Conservation (phyloP, 2,888 invertebrate genomes). For the Parnassius apollo region DNA sequence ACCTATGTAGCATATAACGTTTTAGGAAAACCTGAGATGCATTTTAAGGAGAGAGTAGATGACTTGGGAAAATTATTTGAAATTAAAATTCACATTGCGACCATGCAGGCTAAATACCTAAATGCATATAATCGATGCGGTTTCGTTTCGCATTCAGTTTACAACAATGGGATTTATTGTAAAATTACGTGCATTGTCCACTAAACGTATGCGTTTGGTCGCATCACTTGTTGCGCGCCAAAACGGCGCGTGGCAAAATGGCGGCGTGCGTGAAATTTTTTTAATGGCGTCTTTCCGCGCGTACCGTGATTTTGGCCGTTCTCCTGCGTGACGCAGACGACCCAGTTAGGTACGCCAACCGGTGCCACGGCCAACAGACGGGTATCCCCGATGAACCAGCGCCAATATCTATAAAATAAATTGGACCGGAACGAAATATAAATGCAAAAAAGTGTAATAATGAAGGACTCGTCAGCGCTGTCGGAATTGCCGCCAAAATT, state of each 20-base stretch:
- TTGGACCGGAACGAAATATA: conserved; percentile 66
- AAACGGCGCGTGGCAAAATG: conserved; percentile 69
- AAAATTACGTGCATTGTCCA: conserved; percentile 68
- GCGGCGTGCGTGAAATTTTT: conserved; percentile 54
- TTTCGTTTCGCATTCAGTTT: conserved; percentile 66
- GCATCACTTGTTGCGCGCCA: conserved; percentile 48
- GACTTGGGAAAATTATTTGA: conserved; percentile 43
- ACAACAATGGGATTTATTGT: conserved; percentile 75
- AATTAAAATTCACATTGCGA: conserved; percentile 61
- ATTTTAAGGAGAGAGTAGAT: conserved; percentile 22
- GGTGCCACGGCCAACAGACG: conserved; percentile 78
- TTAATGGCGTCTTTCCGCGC: conserved; percentile 71
- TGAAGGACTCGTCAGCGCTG: conserved; percentile 68
- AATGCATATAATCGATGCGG: conserved; percentile 67
- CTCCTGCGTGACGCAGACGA: conserved; percentile 73
- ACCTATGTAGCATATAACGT: neutral
- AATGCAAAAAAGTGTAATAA: conserved; percentile 67
- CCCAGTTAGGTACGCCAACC: conserved; percentile 78
- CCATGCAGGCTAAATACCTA: conserved; percentile 64
- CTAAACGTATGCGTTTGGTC: conserved; percentile 53
- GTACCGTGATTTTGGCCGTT: conserved; percentile 75
- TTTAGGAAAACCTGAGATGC: conserved; percentile 5
- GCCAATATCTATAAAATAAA: conserved; percentile 82
- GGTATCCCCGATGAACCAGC: conserved; percentile 78
- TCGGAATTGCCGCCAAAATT: conserved; percentile 71